Base-by-base conservation (phyloP, 2,797 vertebrate species). In the Fratercula arctica region DNA sequence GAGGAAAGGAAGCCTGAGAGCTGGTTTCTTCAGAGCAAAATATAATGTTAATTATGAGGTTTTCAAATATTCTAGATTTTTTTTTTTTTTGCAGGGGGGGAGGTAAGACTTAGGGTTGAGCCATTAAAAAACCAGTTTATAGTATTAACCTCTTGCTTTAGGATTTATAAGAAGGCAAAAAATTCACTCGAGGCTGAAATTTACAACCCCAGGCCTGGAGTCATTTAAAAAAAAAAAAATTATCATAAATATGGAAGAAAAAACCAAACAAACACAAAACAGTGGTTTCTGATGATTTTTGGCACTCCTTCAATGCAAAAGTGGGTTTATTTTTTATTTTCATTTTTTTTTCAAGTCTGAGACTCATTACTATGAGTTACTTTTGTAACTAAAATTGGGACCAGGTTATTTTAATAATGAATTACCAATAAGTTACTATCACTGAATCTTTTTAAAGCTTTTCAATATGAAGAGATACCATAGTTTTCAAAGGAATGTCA, bases 61-160 rank as follows among this genome's bases (percentile, higher is more conserved):
- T 93, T 95, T 64, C 29, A 89, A 90, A 51, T 82, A 82, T 54
- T 67, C 17, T n/a, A 41, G 39, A 41, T 64, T 17, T 60, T 3
- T 16, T 51, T 51, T 51, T 51, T 51, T 50, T 50, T 25, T 25
- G 21, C 12, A 8, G 48, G 13, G 29, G 31, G 13, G 26, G 19
- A 20, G 69, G 54, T 24, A 83, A 77, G 43, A 73, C 48, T 91
- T 60, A 50, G 28, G 39, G 25, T 4, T 81, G 66, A 94, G 35
- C 53, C 78, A 92, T 88, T 95, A 92, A 83, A 97, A 97, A 95
- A 33, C 19, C 50, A 80, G 73, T 97, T 89, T 84, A 91, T 78
- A 91, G 83, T 56, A 95, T 75, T 95, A 96, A 97, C 86, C 33
- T 54, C 54, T 29, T 78, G 59, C 80, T 89, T 94, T 50, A 89